phyloP scores from a whole-genome alignment of 2,113 vertebrate species.

The Syngnathus scovelli region DNA sequence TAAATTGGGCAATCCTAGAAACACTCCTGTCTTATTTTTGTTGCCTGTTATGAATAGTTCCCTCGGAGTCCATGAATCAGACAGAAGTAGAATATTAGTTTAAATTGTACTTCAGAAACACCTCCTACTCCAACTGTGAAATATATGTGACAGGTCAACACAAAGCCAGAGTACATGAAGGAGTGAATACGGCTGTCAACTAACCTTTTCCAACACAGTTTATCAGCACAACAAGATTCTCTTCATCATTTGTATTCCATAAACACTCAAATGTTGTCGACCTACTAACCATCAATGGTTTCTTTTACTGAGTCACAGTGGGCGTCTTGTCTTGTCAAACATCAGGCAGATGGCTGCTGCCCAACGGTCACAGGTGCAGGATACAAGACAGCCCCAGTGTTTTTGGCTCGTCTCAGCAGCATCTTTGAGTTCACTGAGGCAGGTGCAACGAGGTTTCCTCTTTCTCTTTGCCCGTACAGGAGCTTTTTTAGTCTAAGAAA shows the following conservation, averaged over 20 bases:
- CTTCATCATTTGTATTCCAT: neutral
- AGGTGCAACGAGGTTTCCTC: slow-evolving; percentile 58
- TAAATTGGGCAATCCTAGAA: no score
- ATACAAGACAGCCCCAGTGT: slow-evolving; percentile 42
- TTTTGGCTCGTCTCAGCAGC: slow-evolving; percentile 55
- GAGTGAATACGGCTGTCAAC: slow-evolving; percentile 28
- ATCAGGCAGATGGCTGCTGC: slow-evolving; percentile 35
- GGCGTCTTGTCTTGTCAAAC: slow-evolving; percentile 39
- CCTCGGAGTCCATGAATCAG: no score
- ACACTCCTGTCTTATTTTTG: no score
- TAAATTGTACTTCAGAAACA: neutral
- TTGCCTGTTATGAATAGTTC: no score
- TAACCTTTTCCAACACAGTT: slow-evolving; percentile 6
- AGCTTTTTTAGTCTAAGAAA: slow-evolving; percentile 12
- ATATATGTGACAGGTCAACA: neutral
- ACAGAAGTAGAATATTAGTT: neutral
- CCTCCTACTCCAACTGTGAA: neutral
- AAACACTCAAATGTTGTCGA: slow-evolving; percentile 17
- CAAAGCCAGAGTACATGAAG: neutral
- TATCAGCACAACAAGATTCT: neutral
- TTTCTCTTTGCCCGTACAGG: slow-evolving; percentile 46
- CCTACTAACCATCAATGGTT: slow-evolving; percentile 35
- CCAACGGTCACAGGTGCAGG: slow-evolving; percentile 61
- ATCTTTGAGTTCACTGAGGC: slow-evolving; percentile 59
- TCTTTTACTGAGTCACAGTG: slow-evolving; percentile 37